Percentiles rank a stretch among this genome's conserved stretches.
These are phyloP conservation scores for Eulemur coronatus DNA, from an alignment of 2,797 vertebrate species.

Conservation along the genomic window DNA sequence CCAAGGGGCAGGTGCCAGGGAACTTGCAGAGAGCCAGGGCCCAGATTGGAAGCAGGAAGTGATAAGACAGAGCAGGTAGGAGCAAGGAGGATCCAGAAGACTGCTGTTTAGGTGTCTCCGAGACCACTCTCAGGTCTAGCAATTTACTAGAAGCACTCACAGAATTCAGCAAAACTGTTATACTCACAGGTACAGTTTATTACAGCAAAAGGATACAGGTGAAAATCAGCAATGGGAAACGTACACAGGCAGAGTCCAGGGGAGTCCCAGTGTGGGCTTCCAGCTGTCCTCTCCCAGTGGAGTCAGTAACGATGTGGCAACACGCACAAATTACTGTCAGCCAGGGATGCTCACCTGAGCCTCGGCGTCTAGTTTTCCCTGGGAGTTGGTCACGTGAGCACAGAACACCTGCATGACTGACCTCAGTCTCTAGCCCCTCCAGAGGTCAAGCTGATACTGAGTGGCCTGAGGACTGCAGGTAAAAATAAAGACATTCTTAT, in stretches of 20 bases:
- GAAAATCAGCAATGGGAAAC: no score
- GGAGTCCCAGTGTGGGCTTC: background rate
- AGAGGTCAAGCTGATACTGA: background rate
- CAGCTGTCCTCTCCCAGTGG: background rate
- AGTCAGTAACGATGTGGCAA: background rate
- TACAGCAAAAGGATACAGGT: background rate
- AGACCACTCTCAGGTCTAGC: background rate
- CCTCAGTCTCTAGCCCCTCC: background rate
- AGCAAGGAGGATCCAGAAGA: background rate
- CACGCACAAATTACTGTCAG: background rate
- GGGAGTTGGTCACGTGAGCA: background rate
- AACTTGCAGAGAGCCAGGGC: background rate
- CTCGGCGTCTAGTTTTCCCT: background rate
- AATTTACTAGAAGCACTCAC: background rate
- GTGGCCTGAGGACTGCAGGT: background rate
- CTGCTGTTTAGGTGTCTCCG: background rate
- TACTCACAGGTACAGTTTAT: background rate
- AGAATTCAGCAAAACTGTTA: background rate
- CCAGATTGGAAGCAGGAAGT: background rate
- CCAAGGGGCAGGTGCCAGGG: background rate
- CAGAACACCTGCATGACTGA: rapidly evolving
- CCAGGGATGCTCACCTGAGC: background rate
- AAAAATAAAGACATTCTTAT: background rate
- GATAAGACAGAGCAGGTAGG: background rate
- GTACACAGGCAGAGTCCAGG: rapidly evolving